A percentile compares a stretch with the other conserved stretches of the same genome.
These are phyloP conservation scores for Meghimatium bilineatum DNA, from an alignment of 2,888 invertebrate species.

Conservation along the genomic window DNA sequence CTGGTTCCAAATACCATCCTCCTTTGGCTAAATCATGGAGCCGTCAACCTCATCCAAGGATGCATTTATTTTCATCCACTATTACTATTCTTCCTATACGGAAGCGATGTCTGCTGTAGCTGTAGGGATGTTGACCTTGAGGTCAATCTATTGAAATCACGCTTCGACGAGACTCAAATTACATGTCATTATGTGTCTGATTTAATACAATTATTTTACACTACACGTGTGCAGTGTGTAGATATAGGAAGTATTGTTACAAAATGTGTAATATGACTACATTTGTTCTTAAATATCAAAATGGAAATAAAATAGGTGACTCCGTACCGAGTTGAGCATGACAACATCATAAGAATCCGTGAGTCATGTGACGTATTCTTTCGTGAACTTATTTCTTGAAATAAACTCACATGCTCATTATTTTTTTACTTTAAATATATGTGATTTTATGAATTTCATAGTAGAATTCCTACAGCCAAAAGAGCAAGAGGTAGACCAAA, in stretches of 20 bases:
- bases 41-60: constrained; percentile 24
- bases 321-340: background rate
- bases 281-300: background rate
- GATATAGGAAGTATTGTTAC: background rate
- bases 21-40: constrained; percentile 32
- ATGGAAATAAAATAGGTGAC: background rate
- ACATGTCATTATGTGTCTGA: background rate
- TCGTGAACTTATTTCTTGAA: no score
- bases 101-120: constrained; percentile 49
- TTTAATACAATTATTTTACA: background rate
- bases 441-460: no score
- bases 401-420: no score
- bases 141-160: constrained; percentile 50
- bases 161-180: constrained; percentile 21
- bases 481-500: no score
- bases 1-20: constrained; percentile 48
- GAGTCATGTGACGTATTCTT: no score
- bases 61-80: constrained; percentile 39
- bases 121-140: constrained; percentile 49
- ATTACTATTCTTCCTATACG: constrained; percentile 28
- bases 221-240: background rate
- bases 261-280: background rate
- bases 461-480: no score
- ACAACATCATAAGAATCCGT: no score
- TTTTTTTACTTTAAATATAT: no score